phyloP scores from a whole-genome alignment of 1,140 invertebrate genomes.

The Drosophila novamexicana region DNA sequence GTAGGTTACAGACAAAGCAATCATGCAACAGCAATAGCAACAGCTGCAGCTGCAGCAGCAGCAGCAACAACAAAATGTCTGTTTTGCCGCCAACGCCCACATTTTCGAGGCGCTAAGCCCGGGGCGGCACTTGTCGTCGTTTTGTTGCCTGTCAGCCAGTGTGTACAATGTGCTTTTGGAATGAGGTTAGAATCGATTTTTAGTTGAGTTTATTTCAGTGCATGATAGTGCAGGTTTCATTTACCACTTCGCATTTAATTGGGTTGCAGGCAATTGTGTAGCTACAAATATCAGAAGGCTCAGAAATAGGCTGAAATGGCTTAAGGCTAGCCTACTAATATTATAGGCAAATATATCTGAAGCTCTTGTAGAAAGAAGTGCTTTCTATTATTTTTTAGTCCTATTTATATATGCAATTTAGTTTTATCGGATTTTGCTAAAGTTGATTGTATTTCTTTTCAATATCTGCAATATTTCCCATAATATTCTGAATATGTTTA shows the following conservation, averaged over 20 bases:
- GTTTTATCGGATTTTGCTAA: too few species aligned
- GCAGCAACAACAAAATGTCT: slow-evolving; percentile 11
- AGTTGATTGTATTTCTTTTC: too few species aligned
- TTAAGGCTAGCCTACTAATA: too few species aligned
- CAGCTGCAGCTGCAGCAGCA: slow-evolving; percentile 1
- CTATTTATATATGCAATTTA: too few species aligned
- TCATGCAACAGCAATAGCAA: slow-evolving; percentile 26
- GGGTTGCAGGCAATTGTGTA: slow-evolving; percentile 45
- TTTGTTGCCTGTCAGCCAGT: slow-evolving; percentile 10
- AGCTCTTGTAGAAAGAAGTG: too few species aligned
- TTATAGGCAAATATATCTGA: too few species aligned
- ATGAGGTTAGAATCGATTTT: slow-evolving; percentile 71
- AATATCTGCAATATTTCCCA: too few species aligned
- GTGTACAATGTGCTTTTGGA: slow-evolving; percentile 30
- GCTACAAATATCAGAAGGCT: too few species aligned
- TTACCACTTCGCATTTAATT: slow-evolving; percentile 34
- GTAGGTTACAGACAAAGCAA: slow-evolving; percentile 63
- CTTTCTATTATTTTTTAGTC: too few species aligned
- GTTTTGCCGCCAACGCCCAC: slow-evolving; percentile 35
- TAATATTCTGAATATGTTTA: too few species aligned
- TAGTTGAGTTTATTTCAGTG: slow-evolving; percentile 26
- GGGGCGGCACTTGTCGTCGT: slow-evolving; percentile 24
- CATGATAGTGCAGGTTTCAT: slow-evolving; percentile 37
- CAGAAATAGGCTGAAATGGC: too few species aligned
- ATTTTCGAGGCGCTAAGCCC: slow-evolving; percentile 22